These are phyloP conservation scores for Channallabes apus DNA, from an alignment of 2,797 vertebrate genomes.

Conservation along the genomic window DNA sequence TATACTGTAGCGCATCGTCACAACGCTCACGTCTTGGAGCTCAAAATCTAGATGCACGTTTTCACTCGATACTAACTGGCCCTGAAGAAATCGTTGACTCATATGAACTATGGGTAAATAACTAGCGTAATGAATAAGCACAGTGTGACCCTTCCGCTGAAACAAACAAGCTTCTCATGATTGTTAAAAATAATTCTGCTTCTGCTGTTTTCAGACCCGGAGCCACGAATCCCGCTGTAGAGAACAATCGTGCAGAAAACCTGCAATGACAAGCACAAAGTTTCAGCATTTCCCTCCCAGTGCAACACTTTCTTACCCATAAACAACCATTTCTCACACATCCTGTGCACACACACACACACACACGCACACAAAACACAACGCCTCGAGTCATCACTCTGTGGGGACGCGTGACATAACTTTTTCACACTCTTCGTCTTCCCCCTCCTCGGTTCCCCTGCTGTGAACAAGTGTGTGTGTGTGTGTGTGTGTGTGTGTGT, in stretches of 20 bases:
- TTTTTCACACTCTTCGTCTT: conserved; percentile 43
- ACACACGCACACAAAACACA: conserved; percentile 19
- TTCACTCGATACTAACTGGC: not conserved
- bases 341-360: conserved; percentile 34
- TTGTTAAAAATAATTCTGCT: conserved; percentile 27
- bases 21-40: not conserved
- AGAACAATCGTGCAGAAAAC: conserved; percentile 22
- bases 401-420: conserved; percentile 45
- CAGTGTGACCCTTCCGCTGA: not conserved
- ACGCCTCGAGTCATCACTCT: conserved; percentile 47
- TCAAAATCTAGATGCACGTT: not conserved
- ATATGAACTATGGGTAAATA: not conserved
- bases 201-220: conserved; percentile 4
- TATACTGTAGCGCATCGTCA: not conserved
- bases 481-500: not conserved
- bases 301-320: conserved; percentile 40
- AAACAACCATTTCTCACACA: conserved; percentile 44
- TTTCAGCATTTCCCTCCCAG: conserved; percentile 33
- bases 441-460: conserved; percentile 31
- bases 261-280: conserved; percentile 22
- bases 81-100: not conserved
- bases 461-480: conserved; percentile 19
- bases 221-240: not conserved
- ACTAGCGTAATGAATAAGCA: not conserved
- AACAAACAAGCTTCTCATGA: not conserved